Evolutionary conservation across 2,888 invertebrate species (phyloP).

Genomic region (Ormyrus rosae): DNA sequence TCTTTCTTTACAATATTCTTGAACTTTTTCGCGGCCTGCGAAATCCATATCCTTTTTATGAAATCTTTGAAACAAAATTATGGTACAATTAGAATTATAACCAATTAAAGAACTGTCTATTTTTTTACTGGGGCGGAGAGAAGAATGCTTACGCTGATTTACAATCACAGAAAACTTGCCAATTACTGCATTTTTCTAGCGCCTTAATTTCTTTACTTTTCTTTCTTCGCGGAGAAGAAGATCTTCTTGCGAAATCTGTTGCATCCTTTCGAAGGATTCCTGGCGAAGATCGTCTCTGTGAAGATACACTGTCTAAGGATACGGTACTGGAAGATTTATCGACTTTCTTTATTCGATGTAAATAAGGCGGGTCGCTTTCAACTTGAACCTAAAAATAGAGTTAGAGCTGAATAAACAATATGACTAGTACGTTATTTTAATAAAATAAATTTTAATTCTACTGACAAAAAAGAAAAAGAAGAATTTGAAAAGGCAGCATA

Average conservation of each 20-base stretch:
- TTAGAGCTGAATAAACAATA: too few relatives aligned
- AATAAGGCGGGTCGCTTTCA: slow-evolving; percentile 37
- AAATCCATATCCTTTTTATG: too few relatives aligned
- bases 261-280: slow-evolving; percentile 47
- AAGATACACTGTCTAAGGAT: slow-evolving; percentile 1
- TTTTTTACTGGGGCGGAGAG: too few relatives aligned
- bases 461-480: too few relatives aligned
- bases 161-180: slow-evolving; percentile 20
- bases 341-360: slow-evolving; percentile 30
- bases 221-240: background rate
- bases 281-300: background rate
- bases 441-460: too few relatives aligned
- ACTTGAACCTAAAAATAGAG: slow-evolving; percentile 45
- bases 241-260: slow-evolving; percentile 19
- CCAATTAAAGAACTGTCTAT: too few relatives aligned
- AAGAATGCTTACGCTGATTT: slow-evolving; percentile 13
- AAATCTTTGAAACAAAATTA: too few relatives aligned
- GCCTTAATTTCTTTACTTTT: slow-evolving; percentile 12
- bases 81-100: too few relatives aligned
- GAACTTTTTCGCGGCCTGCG: too few relatives aligned
- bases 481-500: too few relatives aligned
- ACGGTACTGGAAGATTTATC: slow-evolving; percentile 30
- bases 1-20: too few relatives aligned
- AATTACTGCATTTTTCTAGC: slow-evolving; percentile 31
- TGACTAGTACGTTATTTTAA: too few relatives aligned